Percentiles rank a stretch among this genome's conserved stretches.
phyloP scores from a whole-genome alignment of 2,888 invertebrate species.

The Cataglyphis rosenhaueri region DNA sequence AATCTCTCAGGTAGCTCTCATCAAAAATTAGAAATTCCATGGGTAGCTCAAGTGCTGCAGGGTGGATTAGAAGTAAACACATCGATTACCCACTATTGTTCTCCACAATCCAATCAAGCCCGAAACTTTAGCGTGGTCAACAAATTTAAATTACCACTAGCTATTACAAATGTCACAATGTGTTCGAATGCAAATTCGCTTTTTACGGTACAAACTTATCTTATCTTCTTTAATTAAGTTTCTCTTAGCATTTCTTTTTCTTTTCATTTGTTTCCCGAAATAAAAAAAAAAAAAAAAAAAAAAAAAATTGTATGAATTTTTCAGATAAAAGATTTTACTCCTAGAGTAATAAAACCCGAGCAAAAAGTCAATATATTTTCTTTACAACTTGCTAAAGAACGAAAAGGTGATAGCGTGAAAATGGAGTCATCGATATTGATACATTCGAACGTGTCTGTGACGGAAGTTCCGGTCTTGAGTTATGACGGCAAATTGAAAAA shows the following conservation, averaged over 20 bases:
- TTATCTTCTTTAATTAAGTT: neutral
- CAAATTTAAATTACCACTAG: slow-evolving; percentile 90
- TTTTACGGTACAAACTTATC: slow-evolving; percentile 87
- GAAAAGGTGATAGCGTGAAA: slow-evolving; percentile 86
- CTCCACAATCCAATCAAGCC: slow-evolving; percentile 82
- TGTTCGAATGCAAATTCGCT: slow-evolving; percentile 87
- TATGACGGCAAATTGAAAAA: slow-evolving; percentile 90
- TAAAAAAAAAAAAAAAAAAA: too few species aligned
- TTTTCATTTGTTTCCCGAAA: slow-evolving; percentile 3
- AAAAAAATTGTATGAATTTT: slow-evolving; percentile 69
- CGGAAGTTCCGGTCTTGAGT: slow-evolving; percentile 90
- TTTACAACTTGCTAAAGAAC: slow-evolving; percentile 87
- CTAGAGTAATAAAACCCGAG: slow-evolving; percentile 88
- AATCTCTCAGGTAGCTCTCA: slow-evolving; percentile 82
- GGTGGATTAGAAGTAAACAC: slow-evolving; percentile 88
- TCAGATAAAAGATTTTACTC: slow-evolving; percentile 88
- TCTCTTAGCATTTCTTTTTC: neutral
- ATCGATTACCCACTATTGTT: slow-evolving; percentile 86
- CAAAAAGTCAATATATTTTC: slow-evolving; percentile 88
- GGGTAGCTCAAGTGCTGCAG: slow-evolving; percentile 87
- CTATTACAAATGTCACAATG: slow-evolving; percentile 90
- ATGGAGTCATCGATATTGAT: slow-evolving; percentile 89
- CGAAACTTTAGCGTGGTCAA: slow-evolving; percentile 90
- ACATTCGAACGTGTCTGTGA: slow-evolving; percentile 91
- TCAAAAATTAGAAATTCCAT: slow-evolving; percentile 88